phyloP scores from a whole-genome alignment of 1,140 invertebrate species.

The Polypedilum vanderplanki region DNA sequence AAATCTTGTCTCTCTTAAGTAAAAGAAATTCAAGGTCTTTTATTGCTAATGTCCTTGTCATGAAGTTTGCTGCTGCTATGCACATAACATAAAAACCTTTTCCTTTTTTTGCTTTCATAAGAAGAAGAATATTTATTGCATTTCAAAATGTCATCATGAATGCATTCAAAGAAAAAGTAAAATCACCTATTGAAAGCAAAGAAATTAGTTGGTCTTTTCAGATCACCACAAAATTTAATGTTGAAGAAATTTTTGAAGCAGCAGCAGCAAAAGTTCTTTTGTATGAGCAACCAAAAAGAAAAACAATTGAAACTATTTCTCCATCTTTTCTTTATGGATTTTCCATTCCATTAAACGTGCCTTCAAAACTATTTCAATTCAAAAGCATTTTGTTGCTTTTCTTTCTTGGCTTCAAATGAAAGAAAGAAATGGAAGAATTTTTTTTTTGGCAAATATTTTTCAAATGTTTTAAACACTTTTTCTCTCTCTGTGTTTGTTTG shows the following conservation, averaged over 20 bases:
- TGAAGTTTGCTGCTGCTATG: too few species aligned
- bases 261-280: background rate
- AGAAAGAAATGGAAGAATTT: background rate
- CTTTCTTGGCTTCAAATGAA: background rate
- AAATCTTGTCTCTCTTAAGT: too few species aligned
- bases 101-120: too few species aligned
- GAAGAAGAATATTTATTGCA: too few species aligned
- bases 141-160: too few species aligned
- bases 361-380: slow-evolving; percentile 14
- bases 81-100: too few species aligned
- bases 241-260: background rate
- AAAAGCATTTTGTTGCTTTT: background rate
- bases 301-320: slow-evolving; percentile 19
- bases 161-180: too few species aligned
- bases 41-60: too few species aligned
- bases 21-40: too few species aligned
- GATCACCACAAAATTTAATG: too few species aligned
- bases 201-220: too few species aligned
- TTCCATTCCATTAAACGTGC: slow-evolving; percentile 17
- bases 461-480: slow-evolving; percentile 19
- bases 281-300: background rate
- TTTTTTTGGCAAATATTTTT: slow-evolving; percentile 11
- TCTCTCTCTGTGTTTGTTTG: background rate
- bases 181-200: too few species aligned
- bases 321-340: slow-evolving; percentile 16